Conservation (phyloP, 2,888 invertebrate species). For the Epistrophe grossulariae region DNA sequence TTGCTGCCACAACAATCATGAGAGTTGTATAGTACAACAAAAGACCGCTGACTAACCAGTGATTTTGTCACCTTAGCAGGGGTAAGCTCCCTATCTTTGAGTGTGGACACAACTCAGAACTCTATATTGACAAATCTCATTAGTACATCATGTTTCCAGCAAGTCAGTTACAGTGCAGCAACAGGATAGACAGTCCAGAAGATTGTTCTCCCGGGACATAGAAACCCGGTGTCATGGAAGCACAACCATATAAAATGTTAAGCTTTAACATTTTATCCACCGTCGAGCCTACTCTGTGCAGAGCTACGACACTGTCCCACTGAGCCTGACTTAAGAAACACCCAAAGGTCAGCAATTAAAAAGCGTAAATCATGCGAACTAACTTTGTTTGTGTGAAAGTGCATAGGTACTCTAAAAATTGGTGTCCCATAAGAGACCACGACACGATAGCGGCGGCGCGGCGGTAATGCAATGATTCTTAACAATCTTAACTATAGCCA, state of each 20-base stretch:
- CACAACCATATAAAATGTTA: conserved; percentile 42
- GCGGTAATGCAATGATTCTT: conserved; percentile 1
- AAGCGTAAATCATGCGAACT: conserved; percentile 67
- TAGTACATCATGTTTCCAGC: conserved; percentile 50
- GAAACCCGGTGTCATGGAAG: not conserved
- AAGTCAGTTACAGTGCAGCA: not conserved
- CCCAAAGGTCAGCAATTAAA: conserved; percentile 67
- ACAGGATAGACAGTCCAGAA: conserved; percentile 62
- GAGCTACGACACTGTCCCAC: not conserved
- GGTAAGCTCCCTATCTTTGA: not conserved
- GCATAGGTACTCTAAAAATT: conserved; percentile 31
- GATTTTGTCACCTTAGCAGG: not conserved
- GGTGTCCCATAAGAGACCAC: conserved; percentile 10
- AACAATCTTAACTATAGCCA: not conserved
- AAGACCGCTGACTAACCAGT: not conserved
- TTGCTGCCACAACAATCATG: conserved; percentile 8
- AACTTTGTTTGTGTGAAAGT: conserved; percentile 33
- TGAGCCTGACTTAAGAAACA: conserved; percentile 16
- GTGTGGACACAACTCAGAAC: conserved; percentile 38
- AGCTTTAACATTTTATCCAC: conserved; percentile 24
- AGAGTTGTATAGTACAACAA: not conserved
- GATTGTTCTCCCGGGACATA: conserved; percentile 59
- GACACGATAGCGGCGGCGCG: not conserved
- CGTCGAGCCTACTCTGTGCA: not conserved
- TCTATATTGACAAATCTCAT: conserved; percentile 69